Conservation (phyloP, 2,797 vertebrate genomes). For the Zalophus californianus region DNA sequence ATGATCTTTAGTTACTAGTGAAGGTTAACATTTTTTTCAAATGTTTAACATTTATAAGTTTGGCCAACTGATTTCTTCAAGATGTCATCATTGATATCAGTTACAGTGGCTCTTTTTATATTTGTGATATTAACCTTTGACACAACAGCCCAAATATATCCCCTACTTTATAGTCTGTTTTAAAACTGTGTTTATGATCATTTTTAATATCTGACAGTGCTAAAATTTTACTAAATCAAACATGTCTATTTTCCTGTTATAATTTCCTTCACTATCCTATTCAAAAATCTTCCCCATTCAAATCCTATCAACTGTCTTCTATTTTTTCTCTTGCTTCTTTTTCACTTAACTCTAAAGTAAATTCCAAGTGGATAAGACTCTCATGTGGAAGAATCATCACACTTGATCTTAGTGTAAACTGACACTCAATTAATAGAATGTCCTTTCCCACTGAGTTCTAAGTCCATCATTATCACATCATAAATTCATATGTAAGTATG, state of each 20-base stretch:
- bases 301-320: neutral
- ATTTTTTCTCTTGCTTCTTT: neutral
- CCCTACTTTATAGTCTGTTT: neutral
- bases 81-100: neutral
- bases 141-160: neutral
- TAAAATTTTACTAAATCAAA: constrained; percentile 14
- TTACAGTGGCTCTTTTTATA: neutral
- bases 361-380: neutral
- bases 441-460: neutral
- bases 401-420: neutral
- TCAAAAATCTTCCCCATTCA: neutral
- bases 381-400: neutral
- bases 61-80: neutral
- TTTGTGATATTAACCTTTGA: constrained; percentile 4
- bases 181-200: neutral
- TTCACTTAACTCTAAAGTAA: constrained; percentile 22
- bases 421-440: constrained; percentile 11
- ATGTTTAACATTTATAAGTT: neutral
- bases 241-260: neutral
- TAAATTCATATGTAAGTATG: neutral
- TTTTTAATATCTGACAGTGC: neutral
- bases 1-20: neutral
- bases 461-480: neutral
- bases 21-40: neutral
- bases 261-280: neutral